Conservation (phyloP, 2,797 vertebrate genomes). For the Dermochelys coriacea region DNA sequence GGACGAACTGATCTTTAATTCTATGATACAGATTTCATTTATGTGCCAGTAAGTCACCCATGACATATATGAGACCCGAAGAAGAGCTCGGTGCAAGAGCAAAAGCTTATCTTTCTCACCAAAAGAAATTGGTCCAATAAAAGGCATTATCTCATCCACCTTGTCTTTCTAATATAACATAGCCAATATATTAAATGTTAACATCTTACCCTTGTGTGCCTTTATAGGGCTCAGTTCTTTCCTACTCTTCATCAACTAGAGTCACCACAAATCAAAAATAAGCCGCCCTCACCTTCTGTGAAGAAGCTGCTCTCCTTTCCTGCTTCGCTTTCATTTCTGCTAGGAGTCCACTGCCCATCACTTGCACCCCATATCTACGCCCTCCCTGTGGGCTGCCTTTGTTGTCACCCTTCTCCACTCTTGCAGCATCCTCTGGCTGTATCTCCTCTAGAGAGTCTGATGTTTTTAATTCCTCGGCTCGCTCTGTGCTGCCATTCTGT, state of each 20-base stretch:
- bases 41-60: neutral
- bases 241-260: neutral
- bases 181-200: neutral
- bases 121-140: neutral
- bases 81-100: neutral
- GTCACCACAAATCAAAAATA: slow-evolving; percentile 34
- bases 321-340: slow-evolving; percentile 99
- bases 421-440: slow-evolving; percentile 79
- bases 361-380: slow-evolving; percentile 90
- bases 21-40: neutral
- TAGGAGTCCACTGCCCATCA: slow-evolving; percentile 94
- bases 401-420: slow-evolving; percentile 80
- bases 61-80: accelerated
- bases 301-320: slow-evolving; percentile 89
- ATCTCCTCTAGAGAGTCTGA: slow-evolving; percentile 90
- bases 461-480: slow-evolving; percentile 88
- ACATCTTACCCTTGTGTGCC: neutral
- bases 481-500: slow-evolving; percentile 84
- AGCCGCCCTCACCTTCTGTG: slow-evolving; percentile 87
- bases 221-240: neutral
- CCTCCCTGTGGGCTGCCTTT: slow-evolving; percentile 91
- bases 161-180: neutral
- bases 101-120: neutral
- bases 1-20: slow-evolving; percentile 1
- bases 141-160: neutral